Evolutionary conservation across 2,888 invertebrate species (phyloP).

Genomic region (Ophioninae sp.): DNA sequence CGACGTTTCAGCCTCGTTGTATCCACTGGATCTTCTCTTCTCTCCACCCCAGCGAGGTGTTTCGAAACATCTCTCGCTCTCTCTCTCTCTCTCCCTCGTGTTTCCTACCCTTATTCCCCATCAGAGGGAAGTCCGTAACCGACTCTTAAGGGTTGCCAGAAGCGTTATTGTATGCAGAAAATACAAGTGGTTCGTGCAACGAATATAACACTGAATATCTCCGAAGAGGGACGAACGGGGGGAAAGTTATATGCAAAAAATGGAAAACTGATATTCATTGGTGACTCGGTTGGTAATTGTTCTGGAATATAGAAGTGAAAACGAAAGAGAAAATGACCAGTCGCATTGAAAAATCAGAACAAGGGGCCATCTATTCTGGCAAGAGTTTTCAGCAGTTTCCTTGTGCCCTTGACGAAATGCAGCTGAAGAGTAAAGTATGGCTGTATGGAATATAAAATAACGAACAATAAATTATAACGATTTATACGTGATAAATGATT

Average conservation of each 20-base stretch:
- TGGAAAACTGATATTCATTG: background rate
- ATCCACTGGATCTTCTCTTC: constrained; percentile 46
- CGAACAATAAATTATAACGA: too few species aligned
- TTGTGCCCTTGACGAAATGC: too few species aligned
- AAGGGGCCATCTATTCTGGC: too few species aligned
- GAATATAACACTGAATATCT: constrained; percentile 19
- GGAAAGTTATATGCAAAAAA: background rate
- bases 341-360: too few species aligned
- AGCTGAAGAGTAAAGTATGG: too few species aligned
- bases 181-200: constrained; percentile 46
- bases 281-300: background rate
- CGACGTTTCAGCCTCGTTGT: constrained; percentile 45
- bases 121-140: constrained; percentile 38
- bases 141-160: constrained; percentile 46
- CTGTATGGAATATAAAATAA: too few species aligned
- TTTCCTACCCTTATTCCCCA: constrained; percentile 21
- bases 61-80: constrained; percentile 71
- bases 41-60: constrained; percentile 69
- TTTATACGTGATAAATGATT: too few species aligned
- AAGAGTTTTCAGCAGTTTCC: too few species aligned
- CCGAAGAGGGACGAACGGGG: background rate
- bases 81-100: constrained; percentile 20
- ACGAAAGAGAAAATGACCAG: background rate
- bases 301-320: background rate
- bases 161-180: constrained; percentile 43